A percentile compares a stretch with the other conserved stretches of the same genome.
These are phyloP conservation scores for Catostomus latipinnis DNA, from an alignment of 2,797 vertebrate species.

Conservation along the genomic window DNA sequence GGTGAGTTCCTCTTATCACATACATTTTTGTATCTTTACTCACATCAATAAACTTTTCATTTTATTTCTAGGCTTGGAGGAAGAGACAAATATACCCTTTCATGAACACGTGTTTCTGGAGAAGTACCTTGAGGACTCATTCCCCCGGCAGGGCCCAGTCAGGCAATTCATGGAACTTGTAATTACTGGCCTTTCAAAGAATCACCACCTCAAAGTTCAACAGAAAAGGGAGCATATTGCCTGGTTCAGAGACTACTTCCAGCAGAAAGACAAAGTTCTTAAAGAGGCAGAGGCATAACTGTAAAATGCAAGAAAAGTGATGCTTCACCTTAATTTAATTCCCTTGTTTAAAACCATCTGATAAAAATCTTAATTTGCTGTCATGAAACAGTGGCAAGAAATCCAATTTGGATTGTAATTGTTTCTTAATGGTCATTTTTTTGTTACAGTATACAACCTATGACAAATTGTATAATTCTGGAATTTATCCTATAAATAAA, in stretches of 20 bases:
- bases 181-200: conserved; percentile 87
- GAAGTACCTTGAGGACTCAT: conserved; percentile 84
- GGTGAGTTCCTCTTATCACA: conserved; percentile 73
- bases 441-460: background rate
- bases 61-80: conserved; percentile 84
- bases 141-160: conserved; percentile 89
- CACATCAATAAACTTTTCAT: background rate
- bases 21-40: background rate
- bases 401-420: too few relatives aligned
- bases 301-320: background rate
- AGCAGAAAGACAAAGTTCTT: conserved; percentile 85
- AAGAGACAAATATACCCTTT: conserved; percentile 86
- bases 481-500: background rate
- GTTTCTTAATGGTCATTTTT: too few relatives aligned
- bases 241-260: conserved; percentile 95
- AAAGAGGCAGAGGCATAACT: conserved; percentile 77
- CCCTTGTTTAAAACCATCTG: background rate
- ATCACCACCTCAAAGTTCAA: conserved; percentile 85
- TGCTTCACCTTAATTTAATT: background rate
- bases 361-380: too few relatives aligned
- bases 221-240: conserved; percentile 92
- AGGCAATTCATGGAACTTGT: conserved; percentile 97
- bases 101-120: conserved; percentile 95
- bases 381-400: too few relatives aligned
- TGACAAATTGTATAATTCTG: background rate